Percentiles rank a stretch among this genome's conserved stretches.
Conservation (phyloP, 2,888 invertebrate genomes). For the Linyphia triangularis region DNA sequence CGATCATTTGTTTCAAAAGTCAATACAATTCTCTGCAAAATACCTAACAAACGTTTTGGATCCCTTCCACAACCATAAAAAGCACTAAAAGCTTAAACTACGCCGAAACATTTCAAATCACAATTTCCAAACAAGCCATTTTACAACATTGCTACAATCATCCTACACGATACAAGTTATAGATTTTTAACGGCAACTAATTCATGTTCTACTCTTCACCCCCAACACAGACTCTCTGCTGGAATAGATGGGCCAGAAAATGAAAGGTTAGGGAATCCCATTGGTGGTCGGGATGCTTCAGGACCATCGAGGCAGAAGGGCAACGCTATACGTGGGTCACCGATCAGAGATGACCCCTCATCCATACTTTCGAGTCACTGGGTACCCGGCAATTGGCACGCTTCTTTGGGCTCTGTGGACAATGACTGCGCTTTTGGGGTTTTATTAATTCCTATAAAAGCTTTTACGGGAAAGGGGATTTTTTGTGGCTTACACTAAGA, state of each 20-base stretch:
- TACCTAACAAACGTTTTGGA: too few relatives aligned
- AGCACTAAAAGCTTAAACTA: not conserved
- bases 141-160: too few relatives aligned
- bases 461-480: not conserved
- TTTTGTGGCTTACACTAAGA: too few relatives aligned
- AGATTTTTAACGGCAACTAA: not conserved
- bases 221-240: conserved; percentile 1
- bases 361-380: conserved; percentile 35
- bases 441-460: not conserved
- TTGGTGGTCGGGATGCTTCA: conserved; percentile 30
- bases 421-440: not conserved
- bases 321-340: conserved; percentile 35
- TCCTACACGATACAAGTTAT: not conserved
- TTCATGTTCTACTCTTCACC: not conserved
- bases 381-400: conserved; percentile 5
- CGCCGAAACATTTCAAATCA: too few relatives aligned
- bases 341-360: conserved; percentile 32
- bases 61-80: not conserved
- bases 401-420: conserved; percentile 27
- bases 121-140: too few relatives aligned
- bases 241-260: conserved; percentile 50
- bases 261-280: conserved; percentile 55
- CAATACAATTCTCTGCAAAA: too few relatives aligned
- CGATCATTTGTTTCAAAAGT: too few relatives aligned
- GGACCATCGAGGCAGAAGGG: conserved; percentile 43